Percentiles rank a stretch among this genome's conserved stretches.
Conservation (phyloP, 2,888 invertebrate genomes). For the Tetragonisca angustula region DNA sequence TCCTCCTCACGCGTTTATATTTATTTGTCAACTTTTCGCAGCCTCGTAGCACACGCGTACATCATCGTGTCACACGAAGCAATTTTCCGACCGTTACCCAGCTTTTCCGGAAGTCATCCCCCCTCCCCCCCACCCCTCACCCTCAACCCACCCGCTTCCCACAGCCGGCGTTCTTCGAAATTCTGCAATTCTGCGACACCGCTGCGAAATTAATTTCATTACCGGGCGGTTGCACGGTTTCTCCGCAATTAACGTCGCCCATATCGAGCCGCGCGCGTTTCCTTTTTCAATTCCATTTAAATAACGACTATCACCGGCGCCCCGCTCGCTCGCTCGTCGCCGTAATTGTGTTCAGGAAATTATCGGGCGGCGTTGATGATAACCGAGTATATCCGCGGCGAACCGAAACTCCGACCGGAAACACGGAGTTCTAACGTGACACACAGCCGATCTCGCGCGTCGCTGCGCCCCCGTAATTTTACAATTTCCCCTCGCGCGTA, state of each 20-base stretch:
- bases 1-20: neutral
- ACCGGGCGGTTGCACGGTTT: constrained; percentile 11
- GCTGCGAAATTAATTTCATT: constrained; percentile 37
- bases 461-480: constrained; percentile 51
- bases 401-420: constrained; percentile 48
- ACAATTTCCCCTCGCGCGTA: constrained; percentile 60
- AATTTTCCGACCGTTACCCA: neutral
- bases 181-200: constrained; percentile 11
- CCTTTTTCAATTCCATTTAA: constrained; percentile 39
- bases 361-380: constrained; percentile 43
- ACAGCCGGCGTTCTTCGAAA: neutral
- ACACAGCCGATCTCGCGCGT: constrained; percentile 43
- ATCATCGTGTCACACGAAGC: neutral
- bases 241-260: constrained; percentile 42
- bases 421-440: constrained; percentile 44
- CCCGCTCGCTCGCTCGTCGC: too few species aligned
- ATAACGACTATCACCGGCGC: neutral
- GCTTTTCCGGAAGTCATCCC: neutral
- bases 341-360: constrained; percentile 39
- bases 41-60: neutral
- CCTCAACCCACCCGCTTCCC: neutral
- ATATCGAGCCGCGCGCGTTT: constrained; percentile 24
- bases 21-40: neutral
- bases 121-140: too few species aligned
- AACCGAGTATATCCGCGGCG: constrained; percentile 41